These are phyloP conservation scores for Leptinotarsa undecemlineata DNA, from an alignment of 1,140 invertebrate genomes.

Conservation along the genomic window DNA sequence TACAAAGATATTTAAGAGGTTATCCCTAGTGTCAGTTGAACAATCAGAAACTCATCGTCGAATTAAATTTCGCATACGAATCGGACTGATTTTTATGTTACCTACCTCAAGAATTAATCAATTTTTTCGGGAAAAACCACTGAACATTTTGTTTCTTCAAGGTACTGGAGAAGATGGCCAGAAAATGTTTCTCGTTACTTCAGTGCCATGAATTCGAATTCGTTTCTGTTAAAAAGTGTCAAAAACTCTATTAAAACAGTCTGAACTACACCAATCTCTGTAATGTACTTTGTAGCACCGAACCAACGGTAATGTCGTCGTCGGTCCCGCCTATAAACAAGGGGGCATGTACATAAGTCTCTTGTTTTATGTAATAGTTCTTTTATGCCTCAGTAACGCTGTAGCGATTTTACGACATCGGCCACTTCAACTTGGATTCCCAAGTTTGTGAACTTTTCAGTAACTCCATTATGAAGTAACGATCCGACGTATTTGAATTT, in stretches of 20 bases:
- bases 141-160: too few species aligned
- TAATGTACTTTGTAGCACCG: neutral
- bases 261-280: neutral
- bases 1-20: too few species aligned
- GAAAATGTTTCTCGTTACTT: too few species aligned
- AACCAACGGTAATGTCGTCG: neutral
- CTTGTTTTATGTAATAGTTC: conserved; percentile 8
- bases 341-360: neutral
- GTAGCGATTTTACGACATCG: conserved; percentile 1
- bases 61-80: too few species aligned
- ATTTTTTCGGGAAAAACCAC: too few species aligned
- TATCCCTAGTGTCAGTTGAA: too few species aligned
- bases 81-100: too few species aligned
- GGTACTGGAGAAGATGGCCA: too few species aligned
- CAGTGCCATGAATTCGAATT: too few species aligned
- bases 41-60: too few species aligned
- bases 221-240: neutral
- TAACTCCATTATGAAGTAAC: neutral
- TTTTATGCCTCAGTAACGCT: conserved; percentile 2
- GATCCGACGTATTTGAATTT: neutral
- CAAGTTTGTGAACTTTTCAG: neutral
- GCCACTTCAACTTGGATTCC: neutral
- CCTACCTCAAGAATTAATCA: too few species aligned
- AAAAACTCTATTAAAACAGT: neutral
- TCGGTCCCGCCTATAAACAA: neutral